A percentile compares a stretch with the other conserved stretches of the same genome.
Evolutionary conservation across 1,140 invertebrate species (phyloP).

Genomic region (Trichoplusia ni): DNA sequence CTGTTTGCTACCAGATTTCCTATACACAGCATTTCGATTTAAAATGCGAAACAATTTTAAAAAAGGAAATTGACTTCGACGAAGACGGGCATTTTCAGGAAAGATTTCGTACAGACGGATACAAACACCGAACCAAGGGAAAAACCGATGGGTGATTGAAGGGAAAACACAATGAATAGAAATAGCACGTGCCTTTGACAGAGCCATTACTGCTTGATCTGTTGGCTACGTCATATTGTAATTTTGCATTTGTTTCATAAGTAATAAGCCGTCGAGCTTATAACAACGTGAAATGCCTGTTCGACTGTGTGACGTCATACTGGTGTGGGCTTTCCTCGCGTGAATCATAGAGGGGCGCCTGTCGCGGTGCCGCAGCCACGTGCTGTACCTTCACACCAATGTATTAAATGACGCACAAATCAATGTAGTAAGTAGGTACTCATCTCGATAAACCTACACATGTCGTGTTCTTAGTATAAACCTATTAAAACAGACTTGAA

Average conservation of each 20-base stretch:
- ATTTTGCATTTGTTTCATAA: constrained; percentile 11
- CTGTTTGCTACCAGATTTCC: neutral
- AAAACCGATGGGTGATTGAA: neutral
- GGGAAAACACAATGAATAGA: neutral
- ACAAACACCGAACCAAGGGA: neutral
- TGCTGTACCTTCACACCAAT: neutral
- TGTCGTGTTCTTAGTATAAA: no score
- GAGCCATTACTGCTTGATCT: no score
- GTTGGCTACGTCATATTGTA: neutral
- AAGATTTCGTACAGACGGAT: constrained; percentile 13
- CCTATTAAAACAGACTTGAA: no score
- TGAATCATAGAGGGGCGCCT: constrained; percentile 27
- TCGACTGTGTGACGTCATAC: constrained; percentile 10
- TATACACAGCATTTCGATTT: neutral
- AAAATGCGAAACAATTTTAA: neutral
- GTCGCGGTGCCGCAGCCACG: constrained; percentile 1
- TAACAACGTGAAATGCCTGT: constrained; percentile 5
- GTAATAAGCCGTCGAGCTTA: neutral
- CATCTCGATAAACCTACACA: no score
- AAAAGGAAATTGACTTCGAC: constrained; percentile 1
- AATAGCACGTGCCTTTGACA: neutral
- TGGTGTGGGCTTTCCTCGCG: constrained; percentile 25
- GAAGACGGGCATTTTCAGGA: neutral
- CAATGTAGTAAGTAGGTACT: neutral
- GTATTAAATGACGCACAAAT: no score